A percentile compares a stretch with the other conserved stretches of the same genome.
These are phyloP conservation scores for Pangasius macronema DNA, from an alignment of 2,797 vertebrate species.

Conservation along the genomic window DNA sequence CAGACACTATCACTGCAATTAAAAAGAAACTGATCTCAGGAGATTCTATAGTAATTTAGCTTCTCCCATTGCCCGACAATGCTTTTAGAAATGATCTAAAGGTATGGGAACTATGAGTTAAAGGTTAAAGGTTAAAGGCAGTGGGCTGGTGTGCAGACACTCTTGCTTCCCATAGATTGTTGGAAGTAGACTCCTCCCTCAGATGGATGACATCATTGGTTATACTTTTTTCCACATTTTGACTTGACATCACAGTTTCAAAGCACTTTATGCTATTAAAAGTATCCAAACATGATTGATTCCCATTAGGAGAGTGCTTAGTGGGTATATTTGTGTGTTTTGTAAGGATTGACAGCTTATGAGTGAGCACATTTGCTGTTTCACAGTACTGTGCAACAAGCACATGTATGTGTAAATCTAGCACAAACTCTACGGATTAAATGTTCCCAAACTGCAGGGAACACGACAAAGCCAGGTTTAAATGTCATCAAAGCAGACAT, in stretches of 20 bases:
- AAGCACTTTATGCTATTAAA: background rate
- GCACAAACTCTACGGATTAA: conserved; percentile 15
- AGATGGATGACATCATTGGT: background rate
- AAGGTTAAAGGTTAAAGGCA: background rate
- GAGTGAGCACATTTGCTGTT: background rate
- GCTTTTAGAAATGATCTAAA: background rate
- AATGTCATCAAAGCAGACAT: conserved; percentile 8
- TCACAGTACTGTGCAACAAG: background rate
- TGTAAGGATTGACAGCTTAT: background rate
- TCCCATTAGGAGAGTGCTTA: background rate
- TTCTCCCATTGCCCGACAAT: background rate
- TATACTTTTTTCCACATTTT: background rate
- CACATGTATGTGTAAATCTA: background rate
- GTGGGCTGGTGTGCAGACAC: no score
- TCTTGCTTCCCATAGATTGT: background rate
- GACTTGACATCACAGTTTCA: background rate
- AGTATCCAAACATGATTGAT: background rate
- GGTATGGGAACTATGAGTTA: background rate
- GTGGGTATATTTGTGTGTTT: background rate
- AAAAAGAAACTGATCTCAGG: background rate
- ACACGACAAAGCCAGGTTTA: background rate
- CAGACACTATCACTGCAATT: background rate
- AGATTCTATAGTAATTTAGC: background rate
- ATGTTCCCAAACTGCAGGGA: background rate
- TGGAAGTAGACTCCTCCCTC: background rate